A percentile compares a stretch with the other conserved stretches of the same genome.
Conservation (phyloP, 2,888 invertebrate species). For the Clusia tigrina region DNA sequence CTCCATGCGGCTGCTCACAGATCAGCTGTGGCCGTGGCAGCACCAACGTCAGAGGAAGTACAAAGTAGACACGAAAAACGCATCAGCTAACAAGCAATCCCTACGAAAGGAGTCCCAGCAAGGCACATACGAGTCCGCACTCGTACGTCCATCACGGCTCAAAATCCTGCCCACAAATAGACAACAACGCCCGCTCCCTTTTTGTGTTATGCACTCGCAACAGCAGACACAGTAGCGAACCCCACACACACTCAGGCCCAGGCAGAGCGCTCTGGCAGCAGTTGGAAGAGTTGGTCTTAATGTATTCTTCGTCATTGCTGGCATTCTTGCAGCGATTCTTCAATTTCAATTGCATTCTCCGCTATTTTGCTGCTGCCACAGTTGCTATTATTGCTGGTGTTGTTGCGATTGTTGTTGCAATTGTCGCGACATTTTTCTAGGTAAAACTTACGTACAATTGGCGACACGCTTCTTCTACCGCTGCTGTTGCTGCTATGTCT, state of each 20-base stretch:
- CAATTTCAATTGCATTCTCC: constrained; percentile 61
- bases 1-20: not conserved
- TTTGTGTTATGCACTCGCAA: too few species aligned
- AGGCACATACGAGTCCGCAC: not conserved
- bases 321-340: constrained; percentile 61
- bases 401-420: constrained; percentile 39
- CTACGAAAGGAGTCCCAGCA: not conserved
- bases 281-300: constrained; percentile 16
- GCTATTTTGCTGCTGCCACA: constrained; percentile 39
- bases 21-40: not conserved
- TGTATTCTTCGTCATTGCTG: constrained; percentile 37
- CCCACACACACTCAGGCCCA: not conserved
- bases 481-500: constrained; percentile 1
- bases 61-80: not conserved
- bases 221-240: not conserved
- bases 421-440: constrained; percentile 63
- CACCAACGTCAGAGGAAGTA: not conserved
- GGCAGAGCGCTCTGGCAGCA: not conserved
- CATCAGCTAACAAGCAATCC: not conserved
- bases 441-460: constrained; percentile 63
- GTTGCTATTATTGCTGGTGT: constrained; percentile 28
- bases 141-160: constrained; percentile 12
- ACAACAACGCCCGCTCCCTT: not conserved
- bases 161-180: not conserved
- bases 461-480: constrained; percentile 60